Conservation (phyloP, 2,797 vertebrate genomes). For the Thaleichthys pacificus region DNA sequence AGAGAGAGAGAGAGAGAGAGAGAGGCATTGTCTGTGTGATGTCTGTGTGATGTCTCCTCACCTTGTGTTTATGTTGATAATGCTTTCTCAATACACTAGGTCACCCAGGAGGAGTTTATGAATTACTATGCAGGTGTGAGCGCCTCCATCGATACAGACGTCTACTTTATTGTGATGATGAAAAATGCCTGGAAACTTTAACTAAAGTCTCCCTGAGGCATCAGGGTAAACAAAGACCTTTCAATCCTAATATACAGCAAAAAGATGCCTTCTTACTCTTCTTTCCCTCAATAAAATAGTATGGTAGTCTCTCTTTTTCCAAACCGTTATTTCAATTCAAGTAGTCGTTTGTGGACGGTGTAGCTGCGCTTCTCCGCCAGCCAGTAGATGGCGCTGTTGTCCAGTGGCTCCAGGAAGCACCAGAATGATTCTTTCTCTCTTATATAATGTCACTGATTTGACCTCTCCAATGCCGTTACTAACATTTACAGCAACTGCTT, state of each 20-base stretch:
- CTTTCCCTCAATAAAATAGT: too few species aligned
- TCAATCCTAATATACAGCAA: too few species aligned
- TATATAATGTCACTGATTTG: neutral
- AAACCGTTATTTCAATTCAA: neutral
- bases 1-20: too few species aligned
- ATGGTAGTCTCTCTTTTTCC: neutral
- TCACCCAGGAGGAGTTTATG: conserved; percentile 84
- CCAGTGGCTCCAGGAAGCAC: conserved; percentile 28
- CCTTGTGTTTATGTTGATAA: conserved; percentile 35
- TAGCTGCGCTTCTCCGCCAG: conserved; percentile 35
- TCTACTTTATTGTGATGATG: conserved; percentile 76
- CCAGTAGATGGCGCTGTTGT: conserved; percentile 21
- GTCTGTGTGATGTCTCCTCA: neutral
- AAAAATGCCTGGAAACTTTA: conserved; percentile 80
- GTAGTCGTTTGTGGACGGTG: neutral
- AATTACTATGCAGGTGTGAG: conserved; percentile 87
- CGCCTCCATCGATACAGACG: conserved; percentile 81
- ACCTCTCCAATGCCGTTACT: neutral
- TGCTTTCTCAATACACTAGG: conserved; percentile 66
- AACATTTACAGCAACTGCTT: too few species aligned
- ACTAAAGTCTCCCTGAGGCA: conserved; percentile 36
- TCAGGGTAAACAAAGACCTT: conserved; percentile 55
- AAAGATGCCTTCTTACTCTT: too few species aligned
- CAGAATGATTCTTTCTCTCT: conserved; percentile 13
- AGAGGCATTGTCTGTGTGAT: too few species aligned